Evolutionary conservation across 2,113 vertebrate species (phyloP).

Genomic region (Centropus unirufus): DNA sequence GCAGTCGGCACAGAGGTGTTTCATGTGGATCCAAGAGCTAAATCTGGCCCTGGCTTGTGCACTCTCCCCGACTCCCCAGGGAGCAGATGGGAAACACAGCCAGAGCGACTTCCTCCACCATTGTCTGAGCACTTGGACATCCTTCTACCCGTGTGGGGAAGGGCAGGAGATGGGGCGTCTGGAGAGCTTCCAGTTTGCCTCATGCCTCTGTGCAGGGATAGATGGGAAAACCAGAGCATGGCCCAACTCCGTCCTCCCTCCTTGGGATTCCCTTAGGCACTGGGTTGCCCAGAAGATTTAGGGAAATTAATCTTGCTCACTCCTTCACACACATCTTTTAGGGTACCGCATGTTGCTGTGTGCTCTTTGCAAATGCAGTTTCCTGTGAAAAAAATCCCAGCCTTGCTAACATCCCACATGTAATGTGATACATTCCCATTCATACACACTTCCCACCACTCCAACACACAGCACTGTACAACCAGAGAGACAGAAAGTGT

Average conservation of each 20-base stretch:
- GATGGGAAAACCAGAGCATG: not conserved
- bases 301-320: slow-evolving; percentile 8
- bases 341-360: slow-evolving; percentile 23
- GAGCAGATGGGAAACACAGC: slow-evolving; percentile 21
- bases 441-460: slow-evolving; percentile 56
- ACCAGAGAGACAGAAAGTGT: not conserved
- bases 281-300: slow-evolving; percentile 19
- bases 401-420: slow-evolving; percentile 58
- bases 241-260: slow-evolving; percentile 8
- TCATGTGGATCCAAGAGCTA: slow-evolving; percentile 60
- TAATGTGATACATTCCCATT: slow-evolving; percentile 50
- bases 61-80: not conserved
- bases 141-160: not conserved
- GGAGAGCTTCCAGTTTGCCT: not conserved
- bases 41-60: slow-evolving; percentile 35
- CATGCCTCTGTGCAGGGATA: not conserved
- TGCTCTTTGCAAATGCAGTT: slow-evolving; percentile 51
- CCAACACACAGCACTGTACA: slow-evolving; percentile 18
- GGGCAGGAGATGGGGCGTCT: not conserved
- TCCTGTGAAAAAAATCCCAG: slow-evolving; percentile 60
- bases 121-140: slow-evolving; percentile 6
- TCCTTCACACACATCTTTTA: slow-evolving; percentile 10
- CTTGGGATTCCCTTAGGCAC: not conserved
- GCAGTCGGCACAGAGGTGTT: not conserved
- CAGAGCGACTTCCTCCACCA: slow-evolving; percentile 12